A percentile compares a stretch with the other conserved stretches of the same genome.
phyloP scores from a whole-genome alignment of 23 tunicate genomes.

The Halocynthia roretzi region DNA sequence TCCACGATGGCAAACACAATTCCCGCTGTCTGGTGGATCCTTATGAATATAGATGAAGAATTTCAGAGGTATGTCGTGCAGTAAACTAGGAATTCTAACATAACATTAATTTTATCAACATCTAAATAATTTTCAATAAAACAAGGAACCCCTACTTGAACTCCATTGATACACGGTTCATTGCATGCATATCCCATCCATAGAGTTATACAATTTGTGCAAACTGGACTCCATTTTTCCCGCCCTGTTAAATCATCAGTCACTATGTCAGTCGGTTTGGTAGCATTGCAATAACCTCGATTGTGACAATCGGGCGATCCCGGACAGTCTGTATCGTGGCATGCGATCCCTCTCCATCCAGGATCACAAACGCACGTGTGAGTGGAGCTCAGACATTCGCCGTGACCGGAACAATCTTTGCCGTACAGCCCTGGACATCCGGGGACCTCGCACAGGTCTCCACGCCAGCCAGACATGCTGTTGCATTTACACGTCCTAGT shows the following conservation, averaged over 20 bases:
- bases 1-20: constrained; percentile 25
- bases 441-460: constrained; percentile 23
- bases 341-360: constrained; percentile 31
- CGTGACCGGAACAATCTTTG: constrained; percentile 32
- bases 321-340: constrained; percentile 30
- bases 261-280: background rate
- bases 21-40: constrained; percentile 32
- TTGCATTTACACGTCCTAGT: constrained; percentile 6
- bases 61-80: too few species aligned
- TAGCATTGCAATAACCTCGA: constrained; percentile 19
- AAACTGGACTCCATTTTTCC: constrained; percentile 14
- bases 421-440: constrained; percentile 22
- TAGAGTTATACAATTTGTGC: constrained; percentile 6
- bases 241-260: background rate
- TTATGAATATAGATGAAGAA: background rate
- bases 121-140: too few species aligned
- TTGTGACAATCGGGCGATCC: constrained; percentile 18
- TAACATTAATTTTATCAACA: too few species aligned
- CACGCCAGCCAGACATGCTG: constrained; percentile 23
- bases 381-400: constrained; percentile 23
- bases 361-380: constrained; percentile 16
- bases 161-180: constrained; percentile 24
- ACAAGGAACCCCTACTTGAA: background rate
- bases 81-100: too few species aligned
- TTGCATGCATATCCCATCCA: constrained; percentile 31